These are phyloP conservation scores for Halictus ligatus DNA, from an alignment of 2,888 invertebrate genomes.

Conservation along the genomic window DNA sequence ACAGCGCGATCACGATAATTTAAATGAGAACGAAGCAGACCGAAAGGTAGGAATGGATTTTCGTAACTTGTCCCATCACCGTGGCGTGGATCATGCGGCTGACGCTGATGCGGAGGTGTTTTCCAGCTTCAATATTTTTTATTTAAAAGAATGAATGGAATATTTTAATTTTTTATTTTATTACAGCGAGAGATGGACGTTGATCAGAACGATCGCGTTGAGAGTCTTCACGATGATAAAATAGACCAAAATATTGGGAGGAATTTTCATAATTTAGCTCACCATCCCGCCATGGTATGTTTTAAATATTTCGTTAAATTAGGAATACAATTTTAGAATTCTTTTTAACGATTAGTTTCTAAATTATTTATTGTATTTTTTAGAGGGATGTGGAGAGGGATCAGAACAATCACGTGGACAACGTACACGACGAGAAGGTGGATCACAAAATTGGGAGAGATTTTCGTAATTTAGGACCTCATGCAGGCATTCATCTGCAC, in stretches of 20 bases:
- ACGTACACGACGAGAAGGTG: conserved; percentile 78
- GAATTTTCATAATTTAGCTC: conserved; percentile 78
- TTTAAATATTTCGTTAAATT: conserved; percentile 33
- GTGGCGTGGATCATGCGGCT: conserved; percentile 69
- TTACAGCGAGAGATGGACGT: conserved; percentile 75
- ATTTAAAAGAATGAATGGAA: neutral
- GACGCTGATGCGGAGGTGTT: conserved; percentile 75
- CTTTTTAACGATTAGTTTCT: conserved; percentile 4
- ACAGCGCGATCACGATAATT: conserved; percentile 76
- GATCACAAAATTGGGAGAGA: conserved; percentile 80
- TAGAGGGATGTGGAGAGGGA: conserved; percentile 77
- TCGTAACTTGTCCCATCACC: conserved; percentile 75
- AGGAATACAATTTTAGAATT: neutral
- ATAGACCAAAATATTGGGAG: conserved; percentile 78
- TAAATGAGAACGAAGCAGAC: conserved; percentile 76
- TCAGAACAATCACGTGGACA: conserved; percentile 79
- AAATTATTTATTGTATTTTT: conserved; percentile 13
- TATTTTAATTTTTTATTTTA: neutral
- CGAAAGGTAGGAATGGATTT: conserved; percentile 78
- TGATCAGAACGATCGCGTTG: conserved; percentile 77
- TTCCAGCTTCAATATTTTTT: neutral
- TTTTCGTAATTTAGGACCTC: conserved; percentile 78
- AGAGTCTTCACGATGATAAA: conserved; percentile 78
- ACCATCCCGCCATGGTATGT: conserved; percentile 79
- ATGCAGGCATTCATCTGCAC: conserved; percentile 79